Base-by-base conservation (phyloP, 2,113 vertebrate species). In the Parus major region DNA sequence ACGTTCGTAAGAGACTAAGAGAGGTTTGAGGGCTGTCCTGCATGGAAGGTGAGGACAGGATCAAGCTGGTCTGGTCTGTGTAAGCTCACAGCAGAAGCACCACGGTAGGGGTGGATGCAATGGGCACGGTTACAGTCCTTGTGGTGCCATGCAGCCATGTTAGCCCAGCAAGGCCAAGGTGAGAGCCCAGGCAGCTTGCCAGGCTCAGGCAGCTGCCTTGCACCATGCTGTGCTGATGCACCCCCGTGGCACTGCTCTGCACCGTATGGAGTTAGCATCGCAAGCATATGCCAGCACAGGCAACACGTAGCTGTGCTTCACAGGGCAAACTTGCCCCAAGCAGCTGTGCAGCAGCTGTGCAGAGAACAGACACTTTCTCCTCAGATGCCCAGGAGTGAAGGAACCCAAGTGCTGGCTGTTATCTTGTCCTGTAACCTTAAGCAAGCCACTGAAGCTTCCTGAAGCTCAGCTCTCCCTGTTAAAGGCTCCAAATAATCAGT, bases 261-360 rank as follows among this genome's bases (percentile, higher is more conserved):
- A 5, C 9, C 1, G 4, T 2, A 0, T 39, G 82, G 41, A 69
- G 85, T 66, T 65, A 31, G 59, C 59, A 70, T 18, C 0, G 0
- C 25, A 44, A 77, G 66, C 59, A 70, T 57, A 25, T 0, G 25
- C 36, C 66, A 85, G 79, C n/a, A 50, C 42, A 83, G 36, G 55
- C 59, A 73, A 57, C 0, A 0, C 3, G 1, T 19, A 52, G 60
- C 59, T 2, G 4, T 31, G 46, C n/a, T 92, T 90, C 88, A 64
- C 68, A 68, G 52, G 52, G 56, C 59, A 81, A 69, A 81, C 47
- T 71, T 44, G 72, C 91, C 88, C 39, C 22, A 22, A 82, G 91
- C 87, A 91, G 86, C 78, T 87, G 59, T 87, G 59, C 66, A 90
- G 70, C 94, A 95, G 73, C 89, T 93, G 84, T 76, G 80, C 63